Evolutionary conservation across 2,888 invertebrate species (phyloP).

Genomic region (Calameuta pallipes): DNA sequence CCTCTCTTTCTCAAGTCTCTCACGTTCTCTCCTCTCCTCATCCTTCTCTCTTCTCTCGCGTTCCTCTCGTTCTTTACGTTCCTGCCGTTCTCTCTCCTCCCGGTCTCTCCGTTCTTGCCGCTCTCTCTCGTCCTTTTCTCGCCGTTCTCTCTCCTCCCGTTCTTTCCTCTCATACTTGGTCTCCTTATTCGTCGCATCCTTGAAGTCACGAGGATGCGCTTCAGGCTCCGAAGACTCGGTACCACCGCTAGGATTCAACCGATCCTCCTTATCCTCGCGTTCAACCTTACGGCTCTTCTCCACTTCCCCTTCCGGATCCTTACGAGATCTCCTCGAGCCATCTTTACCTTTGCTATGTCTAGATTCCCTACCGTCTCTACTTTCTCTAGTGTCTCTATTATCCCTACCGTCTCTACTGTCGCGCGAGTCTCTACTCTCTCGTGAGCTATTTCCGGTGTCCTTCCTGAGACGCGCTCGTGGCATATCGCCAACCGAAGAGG

Average conservation of each 20-base stretch:
- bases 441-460: conserved; percentile 34
- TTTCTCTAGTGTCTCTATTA: conserved; percentile 48
- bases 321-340: conserved; percentile 51
- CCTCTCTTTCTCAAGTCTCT: conserved; percentile 56
- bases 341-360: conserved; percentile 61
- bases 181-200: conserved; percentile 32
- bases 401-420: conserved; percentile 49
- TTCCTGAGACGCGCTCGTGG: conserved; percentile 50
- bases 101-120: conserved; percentile 51
- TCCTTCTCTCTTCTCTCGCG: conserved; percentile 48
- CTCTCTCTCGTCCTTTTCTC: conserved; percentile 57
- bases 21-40: conserved; percentile 39
- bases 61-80: conserved; percentile 50
- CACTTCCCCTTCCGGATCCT: conserved; percentile 48
- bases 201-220: conserved; percentile 14
- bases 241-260: conserved; percentile 31
- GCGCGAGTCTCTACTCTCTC: conserved; percentile 59
- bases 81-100: conserved; percentile 55
- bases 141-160: conserved; percentile 51
- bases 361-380: conserved; percentile 56
- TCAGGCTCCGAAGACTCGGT: conserved; percentile 13
- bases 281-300: conserved; percentile 32
- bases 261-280: conserved; percentile 19
- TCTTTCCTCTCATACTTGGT: conserved; percentile 51
- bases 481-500: conserved; percentile 32